Base-by-base conservation (phyloP, 2,797 vertebrate species). In the Eremophila alpestris region DNA sequence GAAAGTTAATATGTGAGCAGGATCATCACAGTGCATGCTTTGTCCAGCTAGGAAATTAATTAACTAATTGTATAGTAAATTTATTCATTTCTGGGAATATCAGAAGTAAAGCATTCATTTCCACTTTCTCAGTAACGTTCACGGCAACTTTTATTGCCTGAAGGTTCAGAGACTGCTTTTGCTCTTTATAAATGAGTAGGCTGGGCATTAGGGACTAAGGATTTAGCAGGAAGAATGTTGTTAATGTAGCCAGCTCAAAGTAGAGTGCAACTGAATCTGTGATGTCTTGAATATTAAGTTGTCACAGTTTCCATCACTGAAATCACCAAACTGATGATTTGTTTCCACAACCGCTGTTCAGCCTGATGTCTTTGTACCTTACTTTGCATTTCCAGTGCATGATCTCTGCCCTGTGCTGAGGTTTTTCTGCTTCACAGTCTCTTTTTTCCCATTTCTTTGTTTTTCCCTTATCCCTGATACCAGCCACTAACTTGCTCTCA, bases 61-160 rank as follows among this genome's bases (percentile, higher is more conserved):
- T 56, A 76, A 79, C 32, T 76, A 52, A 88, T 91, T 89, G 22
- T 41, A 48, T 7, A 58, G 19, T 29, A 90, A 89, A 54, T 77
- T 56, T 36, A 69, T 68, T 67, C 1, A 20, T 89, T 79, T 67
- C 41, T 84, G 54, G 51, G 24, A 73, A 12, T 46, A 74, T 26
- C n/a, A 79, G 27, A 71, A 87, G 34, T 70, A 76, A 86, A 79
- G 22, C 32, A 51, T 59, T 84, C 22, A 54, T 85, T 93, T 90
- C 45, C 49, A 68, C 16, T 70, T 80, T 82, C 56, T 56, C 17
- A 43, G 45, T 87, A 84, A 90, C 15, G 63, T 90, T 46, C 51
- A 73, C 21, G 43, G 26, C n/a, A 78, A 81, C 94, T 94, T 94
- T 69, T 73, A 60, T 76, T 83, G 60, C 77, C 81, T 93, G 46